Conservation (phyloP, 1,140 invertebrate species). For the Drosophila dunni region DNA sequence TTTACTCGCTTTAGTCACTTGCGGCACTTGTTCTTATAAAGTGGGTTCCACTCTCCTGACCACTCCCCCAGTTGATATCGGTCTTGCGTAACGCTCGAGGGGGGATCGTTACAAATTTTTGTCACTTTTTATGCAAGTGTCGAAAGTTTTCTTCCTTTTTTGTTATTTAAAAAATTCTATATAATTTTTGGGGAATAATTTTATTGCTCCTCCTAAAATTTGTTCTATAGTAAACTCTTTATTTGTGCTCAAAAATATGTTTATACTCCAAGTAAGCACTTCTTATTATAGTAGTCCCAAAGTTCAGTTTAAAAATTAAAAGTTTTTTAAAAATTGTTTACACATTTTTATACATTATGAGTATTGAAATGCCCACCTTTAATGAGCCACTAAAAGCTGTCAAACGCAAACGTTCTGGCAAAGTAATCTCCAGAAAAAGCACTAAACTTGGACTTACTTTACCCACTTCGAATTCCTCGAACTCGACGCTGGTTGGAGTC, state of each 20-base stretch:
- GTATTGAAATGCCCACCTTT: conserved; percentile 7
- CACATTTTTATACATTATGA: conserved; percentile 18
- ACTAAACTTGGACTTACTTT: too few relatives aligned
- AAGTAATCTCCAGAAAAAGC: background rate
- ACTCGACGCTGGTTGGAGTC: background rate
- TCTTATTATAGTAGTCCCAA: background rate
- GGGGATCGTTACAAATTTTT: too few relatives aligned
- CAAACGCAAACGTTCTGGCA: background rate
- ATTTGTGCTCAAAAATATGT: background rate
- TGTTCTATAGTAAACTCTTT: background rate
- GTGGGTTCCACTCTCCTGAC: background rate
- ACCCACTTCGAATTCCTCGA: background rate
- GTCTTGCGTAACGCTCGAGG: background rate
- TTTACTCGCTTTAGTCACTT: conserved; percentile 31
- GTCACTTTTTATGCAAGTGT: too few relatives aligned
- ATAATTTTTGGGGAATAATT: background rate
- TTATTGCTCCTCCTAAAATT: background rate
- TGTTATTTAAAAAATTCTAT: too few relatives aligned
- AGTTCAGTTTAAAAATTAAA: conserved; percentile 8
- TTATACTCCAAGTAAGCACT: background rate
- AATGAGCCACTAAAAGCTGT: background rate
- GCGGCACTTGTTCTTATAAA: conserved; percentile 7
- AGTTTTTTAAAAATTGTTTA: background rate
- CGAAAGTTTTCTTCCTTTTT: too few relatives aligned
- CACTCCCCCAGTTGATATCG: conserved; percentile 1